Percentiles rank a stretch among this genome's conserved stretches.
phyloP scores from a whole-genome alignment of 2,888 invertebrate genomes.

The Monoplex corrugatus region DNA sequence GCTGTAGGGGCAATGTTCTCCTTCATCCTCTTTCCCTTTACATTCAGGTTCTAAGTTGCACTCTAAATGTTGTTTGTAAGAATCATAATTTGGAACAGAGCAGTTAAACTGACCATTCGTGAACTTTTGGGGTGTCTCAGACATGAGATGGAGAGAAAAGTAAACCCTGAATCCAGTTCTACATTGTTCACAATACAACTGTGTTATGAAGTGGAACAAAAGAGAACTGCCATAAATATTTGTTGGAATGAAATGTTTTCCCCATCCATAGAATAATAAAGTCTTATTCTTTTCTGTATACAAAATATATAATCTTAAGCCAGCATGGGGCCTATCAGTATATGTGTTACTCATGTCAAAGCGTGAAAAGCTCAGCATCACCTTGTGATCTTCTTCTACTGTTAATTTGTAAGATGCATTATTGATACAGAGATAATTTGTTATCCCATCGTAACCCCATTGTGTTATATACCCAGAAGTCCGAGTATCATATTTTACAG shows the following conservation, averaged over 20 bases:
- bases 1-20: slow-evolving; percentile 23
- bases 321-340: background rate
- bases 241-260: background rate
- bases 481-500: background rate
- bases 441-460: background rate
- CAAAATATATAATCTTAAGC: background rate
- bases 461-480: background rate
- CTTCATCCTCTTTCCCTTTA: background rate
- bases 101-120: background rate
- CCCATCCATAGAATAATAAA: background rate
- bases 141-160: background rate
- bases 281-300: background rate
- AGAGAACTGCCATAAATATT: background rate
- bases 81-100: background rate
- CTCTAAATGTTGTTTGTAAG: slow-evolving; percentile 16
- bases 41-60: background rate
- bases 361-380: slow-evolving; percentile 1
- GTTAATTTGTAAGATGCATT: background rate
- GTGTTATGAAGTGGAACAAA: background rate
- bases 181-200: background rate
- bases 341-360: background rate
- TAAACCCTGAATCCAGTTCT: background rate
- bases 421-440: background rate
- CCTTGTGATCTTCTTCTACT: background rate
- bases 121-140: background rate